A percentile compares a stretch with the other conserved stretches of the same genome.
phyloP scores from a whole-genome alignment of 2,888 invertebrate genomes.

The Tinea trinotella region DNA sequence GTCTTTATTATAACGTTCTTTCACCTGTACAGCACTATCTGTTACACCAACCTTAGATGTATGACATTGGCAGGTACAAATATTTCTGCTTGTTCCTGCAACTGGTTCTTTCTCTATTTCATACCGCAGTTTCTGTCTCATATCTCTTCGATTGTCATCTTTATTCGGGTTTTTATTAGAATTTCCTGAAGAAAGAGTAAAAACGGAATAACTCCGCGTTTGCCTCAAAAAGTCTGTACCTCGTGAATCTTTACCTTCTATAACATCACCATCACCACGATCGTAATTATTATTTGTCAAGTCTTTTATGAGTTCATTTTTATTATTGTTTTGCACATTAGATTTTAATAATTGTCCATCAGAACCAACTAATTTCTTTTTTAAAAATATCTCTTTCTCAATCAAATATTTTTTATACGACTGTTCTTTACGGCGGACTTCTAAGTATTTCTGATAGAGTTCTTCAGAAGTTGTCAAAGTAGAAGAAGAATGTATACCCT shows the following conservation, averaged over 20 bases:
- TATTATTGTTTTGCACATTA: constrained; percentile 34
- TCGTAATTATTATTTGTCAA: constrained; percentile 59
- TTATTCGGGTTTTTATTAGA: constrained; percentile 29
- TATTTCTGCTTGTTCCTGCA: constrained; percentile 33
- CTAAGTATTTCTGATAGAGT: constrained; percentile 53
- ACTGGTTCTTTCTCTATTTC: constrained; percentile 23
- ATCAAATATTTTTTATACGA: constrained; percentile 50
- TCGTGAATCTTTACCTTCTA: constrained; percentile 14
- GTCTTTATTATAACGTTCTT: constrained; percentile 27
- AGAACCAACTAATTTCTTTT: constrained; percentile 49
- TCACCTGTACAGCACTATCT: constrained; percentile 53
- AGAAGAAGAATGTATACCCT: constrained; percentile 44
- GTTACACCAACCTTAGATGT: constrained; percentile 33
- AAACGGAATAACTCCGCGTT: constrained; percentile 58
- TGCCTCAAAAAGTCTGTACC: constrained; percentile 27
- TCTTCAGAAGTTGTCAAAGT: constrained; percentile 51
- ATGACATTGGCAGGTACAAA: constrained; percentile 43
- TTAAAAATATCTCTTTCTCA: constrained; percentile 57
- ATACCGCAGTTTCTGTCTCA: background rate
- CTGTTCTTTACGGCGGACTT: constrained; percentile 51
- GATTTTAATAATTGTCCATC: constrained; percentile 30
- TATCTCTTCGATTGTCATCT: constrained; percentile 33
- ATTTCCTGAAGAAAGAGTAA: constrained; percentile 54
- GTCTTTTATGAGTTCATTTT: constrained; percentile 56
- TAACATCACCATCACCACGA: constrained; percentile 65